Conservation (phyloP, 2,113 vertebrate genomes). For the Asarcornis scutulata region DNA sequence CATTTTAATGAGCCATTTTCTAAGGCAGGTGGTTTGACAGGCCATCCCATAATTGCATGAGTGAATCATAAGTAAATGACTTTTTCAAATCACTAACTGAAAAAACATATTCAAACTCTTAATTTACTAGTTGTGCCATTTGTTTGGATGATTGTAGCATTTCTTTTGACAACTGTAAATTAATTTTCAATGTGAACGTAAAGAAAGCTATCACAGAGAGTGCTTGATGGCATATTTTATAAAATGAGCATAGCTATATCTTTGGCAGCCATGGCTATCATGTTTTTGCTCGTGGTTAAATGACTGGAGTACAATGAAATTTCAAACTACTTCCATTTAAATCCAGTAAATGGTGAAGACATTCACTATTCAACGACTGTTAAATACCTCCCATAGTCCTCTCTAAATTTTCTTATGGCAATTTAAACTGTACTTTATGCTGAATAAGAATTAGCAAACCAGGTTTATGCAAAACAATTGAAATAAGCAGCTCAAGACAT, state of each 20-base stretch:
- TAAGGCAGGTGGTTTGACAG: background rate
- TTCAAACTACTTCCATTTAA: background rate
- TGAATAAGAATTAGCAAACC: background rate
- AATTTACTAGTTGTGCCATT: background rate
- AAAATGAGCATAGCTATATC: background rate
- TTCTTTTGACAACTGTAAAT: conserved; percentile 28
- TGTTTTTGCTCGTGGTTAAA: background rate
- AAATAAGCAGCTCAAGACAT: background rate
- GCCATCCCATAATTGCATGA: background rate
- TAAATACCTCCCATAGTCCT: background rate
- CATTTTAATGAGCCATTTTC: background rate
- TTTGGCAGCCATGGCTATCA: background rate
- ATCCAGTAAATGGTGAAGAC: background rate
- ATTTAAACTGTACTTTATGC: background rate
- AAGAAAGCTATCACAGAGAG: background rate
- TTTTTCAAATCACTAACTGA: background rate
- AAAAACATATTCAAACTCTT: background rate
- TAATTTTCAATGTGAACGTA: background rate
- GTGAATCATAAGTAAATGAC: background rate
- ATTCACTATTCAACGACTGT: background rate
- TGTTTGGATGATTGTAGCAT: background rate
- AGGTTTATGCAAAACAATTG: background rate
- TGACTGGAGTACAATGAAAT: background rate
- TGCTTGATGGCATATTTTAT: background rate
- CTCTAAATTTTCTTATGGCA: background rate